Evolutionary conservation across 2,797 vertebrate genomes (phyloP).

Genomic region (Sciurus vulgaris): DNA sequence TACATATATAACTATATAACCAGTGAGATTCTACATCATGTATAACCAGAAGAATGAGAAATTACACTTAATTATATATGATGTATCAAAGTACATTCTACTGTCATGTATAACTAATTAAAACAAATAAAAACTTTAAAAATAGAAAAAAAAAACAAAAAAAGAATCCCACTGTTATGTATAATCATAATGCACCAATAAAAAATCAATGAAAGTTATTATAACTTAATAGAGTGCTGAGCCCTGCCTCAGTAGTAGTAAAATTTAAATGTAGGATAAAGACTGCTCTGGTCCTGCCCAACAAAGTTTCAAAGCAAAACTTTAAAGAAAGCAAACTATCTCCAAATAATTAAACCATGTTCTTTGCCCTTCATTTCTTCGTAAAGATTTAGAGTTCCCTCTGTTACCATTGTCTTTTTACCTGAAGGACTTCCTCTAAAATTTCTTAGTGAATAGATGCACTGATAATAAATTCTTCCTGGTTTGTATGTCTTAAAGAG

Average conservation of each 20-base stretch:
- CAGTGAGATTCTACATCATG: no score
- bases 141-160: no score
- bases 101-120: no score
- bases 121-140: no score
- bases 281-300: background rate
- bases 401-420: background rate
- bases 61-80: no score
- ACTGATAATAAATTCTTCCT: background rate
- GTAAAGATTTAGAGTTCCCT: background rate
- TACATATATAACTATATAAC: no score
- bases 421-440: background rate
- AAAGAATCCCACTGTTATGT: no score
- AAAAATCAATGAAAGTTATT: no score
- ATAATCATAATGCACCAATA: no score
- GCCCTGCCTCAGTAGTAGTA: background rate
- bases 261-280: background rate
- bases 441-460: background rate
- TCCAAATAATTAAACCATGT: background rate
- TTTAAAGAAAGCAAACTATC: background rate
- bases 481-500: background rate
- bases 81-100: no score
- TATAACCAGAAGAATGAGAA: no score
- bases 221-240: background rate
- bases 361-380: background rate
- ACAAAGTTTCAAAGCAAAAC: background rate